Conservation (phyloP, 2,888 invertebrate genomes). For the Trachelus troglodyta region DNA sequence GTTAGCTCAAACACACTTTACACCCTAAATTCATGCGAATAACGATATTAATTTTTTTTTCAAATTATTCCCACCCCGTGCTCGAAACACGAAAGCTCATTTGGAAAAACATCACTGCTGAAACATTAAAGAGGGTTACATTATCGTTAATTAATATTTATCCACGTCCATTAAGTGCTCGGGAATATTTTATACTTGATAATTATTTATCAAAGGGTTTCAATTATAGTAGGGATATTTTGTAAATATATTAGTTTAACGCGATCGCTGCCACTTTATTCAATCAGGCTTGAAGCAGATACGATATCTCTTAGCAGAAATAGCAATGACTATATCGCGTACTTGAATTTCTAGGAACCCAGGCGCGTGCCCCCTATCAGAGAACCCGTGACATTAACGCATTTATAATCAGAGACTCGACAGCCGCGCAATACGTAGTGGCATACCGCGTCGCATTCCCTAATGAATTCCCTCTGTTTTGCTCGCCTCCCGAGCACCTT, state of each 20-base stretch:
- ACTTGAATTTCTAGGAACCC: slow-evolving; percentile 11
- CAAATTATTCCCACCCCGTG: not conserved
- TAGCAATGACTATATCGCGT: not conserved
- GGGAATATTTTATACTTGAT: not conserved
- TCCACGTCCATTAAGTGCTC: not conserved
- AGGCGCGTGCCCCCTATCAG: slow-evolving; percentile 22
- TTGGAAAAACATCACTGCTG: not conserved
- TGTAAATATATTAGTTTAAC: not conserved
- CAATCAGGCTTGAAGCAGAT: not conserved
- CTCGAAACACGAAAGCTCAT: not conserved
- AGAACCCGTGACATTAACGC: slow-evolving; percentile 19
- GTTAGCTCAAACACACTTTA: not conserved
- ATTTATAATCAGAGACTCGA: slow-evolving; percentile 19
- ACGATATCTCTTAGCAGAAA: not conserved
- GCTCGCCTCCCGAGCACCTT: slow-evolving; percentile 15
- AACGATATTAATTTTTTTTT: not conserved
- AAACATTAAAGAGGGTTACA: not conserved
- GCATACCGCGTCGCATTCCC: slow-evolving; percentile 20
- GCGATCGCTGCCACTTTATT: not conserved
- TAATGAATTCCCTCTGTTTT: slow-evolving; percentile 24
- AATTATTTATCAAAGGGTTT: not conserved
- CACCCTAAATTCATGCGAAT: not conserved
- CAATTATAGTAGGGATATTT: not conserved
- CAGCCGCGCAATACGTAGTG: slow-evolving; percentile 15
- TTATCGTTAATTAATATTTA: not conserved